Base-by-base conservation (phyloP, 2,113 vertebrate species). In the Lota lota region DNA sequence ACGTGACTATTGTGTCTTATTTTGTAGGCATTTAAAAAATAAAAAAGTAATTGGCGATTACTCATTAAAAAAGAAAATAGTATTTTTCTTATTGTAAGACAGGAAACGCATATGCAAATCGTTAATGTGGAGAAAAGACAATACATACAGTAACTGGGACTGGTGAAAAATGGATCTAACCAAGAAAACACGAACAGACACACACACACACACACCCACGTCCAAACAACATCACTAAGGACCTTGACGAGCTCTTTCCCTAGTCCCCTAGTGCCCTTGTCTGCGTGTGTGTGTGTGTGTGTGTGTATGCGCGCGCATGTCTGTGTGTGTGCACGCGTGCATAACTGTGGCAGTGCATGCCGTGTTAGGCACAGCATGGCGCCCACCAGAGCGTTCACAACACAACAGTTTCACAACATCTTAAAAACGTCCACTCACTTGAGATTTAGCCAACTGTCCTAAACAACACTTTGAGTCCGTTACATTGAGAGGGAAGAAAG, bases 371-470 rank as follows among this genome's bases (percentile, higher is more conserved):
- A 80, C 88, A 80, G 83, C 75, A 53, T 78, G 86, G 54, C 11
- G 75, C 40, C 75, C 73, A 17, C 40, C 56, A 73, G 36, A 68
- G 70, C 75, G 72, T 80, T 81, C 83, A 69, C 65, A 65, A 76
- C 75, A 81, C 75, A 81, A 74, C 70, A 85, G 72, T 84, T 81
- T 84, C 84, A 87, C 84, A 87, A 80, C 83, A 83, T 85, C 81
- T 83, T 72, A 72, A 67, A 79, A 83, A 82, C 70, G 73, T 75
- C 77, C 67, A 70, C 71, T 80, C 81, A 73, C 72, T 78, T 73
- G 70, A 76, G 84, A 83, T 77, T 81, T 80, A 47, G 36, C 71
- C 51, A 77, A 64, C 66, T 74, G 70, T 85, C 74, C 69, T 77
- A 51, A 79, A 80, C 73, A 79, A 67, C 74, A 66, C 60, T 61